Percentiles rank a stretch among this genome's conserved stretches.
Evolutionary conservation across 2,888 invertebrate genomes (phyloP).

Genomic region (Crocallis elinguaria): DNA sequence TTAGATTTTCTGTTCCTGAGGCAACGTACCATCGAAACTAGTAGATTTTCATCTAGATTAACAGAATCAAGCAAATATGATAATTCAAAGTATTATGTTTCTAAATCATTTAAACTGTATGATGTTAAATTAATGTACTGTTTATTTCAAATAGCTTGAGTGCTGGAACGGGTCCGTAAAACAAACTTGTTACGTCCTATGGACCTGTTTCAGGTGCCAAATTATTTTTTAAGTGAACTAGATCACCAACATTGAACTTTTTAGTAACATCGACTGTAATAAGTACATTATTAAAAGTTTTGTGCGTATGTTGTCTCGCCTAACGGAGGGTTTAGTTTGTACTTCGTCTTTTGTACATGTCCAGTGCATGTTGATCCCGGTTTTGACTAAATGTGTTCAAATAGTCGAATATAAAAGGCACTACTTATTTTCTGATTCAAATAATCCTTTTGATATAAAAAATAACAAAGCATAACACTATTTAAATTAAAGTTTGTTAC

Average conservation of each 20-base stretch:
- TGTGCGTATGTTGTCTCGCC: slow-evolving; percentile 49
- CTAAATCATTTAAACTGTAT: too few relatives aligned
- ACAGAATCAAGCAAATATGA: too few relatives aligned
- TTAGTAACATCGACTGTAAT: too few relatives aligned
- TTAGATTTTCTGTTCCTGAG: slow-evolving; percentile 41
- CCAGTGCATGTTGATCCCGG: slow-evolving; percentile 71
- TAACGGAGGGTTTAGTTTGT: slow-evolving; percentile 53
- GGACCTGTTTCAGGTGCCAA: too few relatives aligned
- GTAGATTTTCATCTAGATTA: background rate
- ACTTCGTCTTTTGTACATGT: slow-evolving; percentile 63
- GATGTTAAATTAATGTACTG: too few relatives aligned
- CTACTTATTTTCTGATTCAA: background rate
- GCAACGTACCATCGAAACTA: slow-evolving; percentile 18
- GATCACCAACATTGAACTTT: background rate
- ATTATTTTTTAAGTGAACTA: background rate
- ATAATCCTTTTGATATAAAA: too few relatives aligned
- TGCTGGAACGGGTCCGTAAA: too few relatives aligned
- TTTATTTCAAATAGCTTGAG: too few relatives aligned
- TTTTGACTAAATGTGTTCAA: slow-evolving; percentile 56
- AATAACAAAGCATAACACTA: background rate
- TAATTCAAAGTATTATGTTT: too few relatives aligned
- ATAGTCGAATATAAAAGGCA: slow-evolving; percentile 51
- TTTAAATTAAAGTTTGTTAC: too few relatives aligned
- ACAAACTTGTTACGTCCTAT: too few relatives aligned
- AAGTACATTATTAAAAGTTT: background rate